Evolutionary conservation across 1,140 invertebrate genomes (phyloP).

Genomic region (Macrobrachium nipponense): DNA sequence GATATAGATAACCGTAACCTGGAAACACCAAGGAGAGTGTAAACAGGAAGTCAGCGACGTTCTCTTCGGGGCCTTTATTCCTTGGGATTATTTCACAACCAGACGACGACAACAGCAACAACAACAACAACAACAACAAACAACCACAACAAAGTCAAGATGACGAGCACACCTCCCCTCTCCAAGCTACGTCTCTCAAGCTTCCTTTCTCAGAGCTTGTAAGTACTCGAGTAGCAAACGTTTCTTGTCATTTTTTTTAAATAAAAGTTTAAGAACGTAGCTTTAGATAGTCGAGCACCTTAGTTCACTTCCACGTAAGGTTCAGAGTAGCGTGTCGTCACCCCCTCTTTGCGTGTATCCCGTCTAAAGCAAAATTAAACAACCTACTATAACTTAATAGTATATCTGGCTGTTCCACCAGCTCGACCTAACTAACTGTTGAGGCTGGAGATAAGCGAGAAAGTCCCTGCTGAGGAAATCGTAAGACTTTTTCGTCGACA

Average conservation of each 20-base stretch:
- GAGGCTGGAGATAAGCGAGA: too few species aligned
- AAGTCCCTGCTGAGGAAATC: too few species aligned
- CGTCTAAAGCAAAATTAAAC: too few species aligned
- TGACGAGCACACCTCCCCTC: conserved; percentile 31
- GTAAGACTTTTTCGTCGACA: too few species aligned
- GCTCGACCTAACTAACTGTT: too few species aligned
- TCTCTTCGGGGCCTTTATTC: background rate
- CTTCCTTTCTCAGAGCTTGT: conserved; percentile 39
- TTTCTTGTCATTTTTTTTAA: background rate
- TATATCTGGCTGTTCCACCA: too few species aligned
- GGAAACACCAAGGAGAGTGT: background rate
- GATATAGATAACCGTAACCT: background rate
- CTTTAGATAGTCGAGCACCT: background rate
- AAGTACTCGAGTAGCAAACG: conserved; percentile 10
- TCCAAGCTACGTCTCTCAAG: conserved; percentile 21
- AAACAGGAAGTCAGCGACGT: too few species aligned
- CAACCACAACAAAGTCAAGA: background rate
- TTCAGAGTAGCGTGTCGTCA: too few species aligned
- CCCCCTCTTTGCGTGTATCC: too few species aligned
- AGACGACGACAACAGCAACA: background rate
- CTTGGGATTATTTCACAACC: background rate
- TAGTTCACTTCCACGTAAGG: background rate
- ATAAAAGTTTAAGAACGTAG: background rate
- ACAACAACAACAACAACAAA: too few species aligned
- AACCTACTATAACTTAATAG: too few species aligned